These are phyloP conservation scores for Macrophya annulata DNA, from an alignment of 2,888 invertebrate genomes.

Conservation along the genomic window DNA sequence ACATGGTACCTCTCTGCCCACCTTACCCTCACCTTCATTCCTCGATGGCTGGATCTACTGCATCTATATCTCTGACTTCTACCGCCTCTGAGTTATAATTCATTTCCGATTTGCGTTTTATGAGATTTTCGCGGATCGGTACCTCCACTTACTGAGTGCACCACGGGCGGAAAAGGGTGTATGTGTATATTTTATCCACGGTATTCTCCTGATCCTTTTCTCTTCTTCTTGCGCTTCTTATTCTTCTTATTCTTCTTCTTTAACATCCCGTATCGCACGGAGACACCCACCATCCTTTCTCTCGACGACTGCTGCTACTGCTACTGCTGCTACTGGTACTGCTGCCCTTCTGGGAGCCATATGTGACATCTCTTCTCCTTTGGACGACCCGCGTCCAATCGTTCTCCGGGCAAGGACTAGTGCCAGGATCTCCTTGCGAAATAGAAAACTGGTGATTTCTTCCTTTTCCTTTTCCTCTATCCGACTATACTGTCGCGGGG, in stretches of 20 bases:
- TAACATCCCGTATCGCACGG: conserved; percentile 3
- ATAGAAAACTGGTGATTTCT: conserved; percentile 52
- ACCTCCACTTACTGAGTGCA: no score
- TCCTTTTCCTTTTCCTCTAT: not conserved
- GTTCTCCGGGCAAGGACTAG: not conserved
- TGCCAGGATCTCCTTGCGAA: conserved; percentile 37
- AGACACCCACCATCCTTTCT: conserved; percentile 28
- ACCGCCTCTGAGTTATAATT: conserved; percentile 53
- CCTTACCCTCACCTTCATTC: conserved; percentile 58
- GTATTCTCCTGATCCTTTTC: not conserved
- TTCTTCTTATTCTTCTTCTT: not conserved
- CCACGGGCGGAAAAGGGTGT: not conserved
- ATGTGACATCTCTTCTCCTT: conserved; percentile 49
- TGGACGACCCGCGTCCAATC: conserved; percentile 39
- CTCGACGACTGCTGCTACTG: not conserved
- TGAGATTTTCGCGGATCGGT: conserved; percentile 56
- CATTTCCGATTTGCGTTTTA: conserved; percentile 59
- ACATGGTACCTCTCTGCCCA: conserved; percentile 58
- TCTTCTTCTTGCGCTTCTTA: no score
- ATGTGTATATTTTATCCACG: conserved; percentile 11
- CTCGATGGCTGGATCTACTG: conserved; percentile 53
- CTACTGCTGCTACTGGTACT: not conserved
- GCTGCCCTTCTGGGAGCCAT: conserved; percentile 45
- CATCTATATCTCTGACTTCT: not conserved
- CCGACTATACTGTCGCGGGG: not conserved